These are phyloP conservation scores for Promerops cafer DNA, from an alignment of 2,113 vertebrate species.

Conservation along the genomic window DNA sequence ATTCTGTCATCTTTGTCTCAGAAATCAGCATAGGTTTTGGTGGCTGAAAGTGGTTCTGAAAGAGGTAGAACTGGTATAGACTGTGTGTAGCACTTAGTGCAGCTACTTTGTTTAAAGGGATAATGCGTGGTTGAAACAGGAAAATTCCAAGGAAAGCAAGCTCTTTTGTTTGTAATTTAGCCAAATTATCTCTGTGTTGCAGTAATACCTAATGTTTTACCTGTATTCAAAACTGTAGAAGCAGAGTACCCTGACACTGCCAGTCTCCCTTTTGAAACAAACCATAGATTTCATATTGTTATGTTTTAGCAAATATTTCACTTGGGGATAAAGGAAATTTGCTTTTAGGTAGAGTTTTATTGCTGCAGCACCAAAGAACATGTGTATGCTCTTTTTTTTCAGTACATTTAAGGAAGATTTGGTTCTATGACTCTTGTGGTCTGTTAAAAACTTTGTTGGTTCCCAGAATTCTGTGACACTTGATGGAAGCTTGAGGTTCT, in stretches of 20 bases:
- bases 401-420: neutral
- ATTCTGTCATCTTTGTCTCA: neutral
- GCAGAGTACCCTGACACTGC: neutral
- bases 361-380: neutral
- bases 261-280: neutral
- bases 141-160: neutral
- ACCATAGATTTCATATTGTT: neutral
- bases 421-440: neutral
- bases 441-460: neutral
- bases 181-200: neutral
- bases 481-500: neutral
- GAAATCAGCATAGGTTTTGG: neutral
- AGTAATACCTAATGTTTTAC: neutral
- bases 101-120: neutral
- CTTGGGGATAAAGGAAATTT: neutral
- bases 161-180: neutral
- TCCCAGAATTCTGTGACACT: neutral
- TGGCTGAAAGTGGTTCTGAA: neutral
- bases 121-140: fast-evolving
- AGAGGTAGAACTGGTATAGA: neutral
- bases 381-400: fast-evolving
- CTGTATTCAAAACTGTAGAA: neutral
- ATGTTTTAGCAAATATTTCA: neutral
- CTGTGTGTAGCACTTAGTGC: neutral
- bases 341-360: neutral